Evolutionary conservation across 2,797 vertebrate genomes (phyloP).

Genomic region (Pterois miles): DNA sequence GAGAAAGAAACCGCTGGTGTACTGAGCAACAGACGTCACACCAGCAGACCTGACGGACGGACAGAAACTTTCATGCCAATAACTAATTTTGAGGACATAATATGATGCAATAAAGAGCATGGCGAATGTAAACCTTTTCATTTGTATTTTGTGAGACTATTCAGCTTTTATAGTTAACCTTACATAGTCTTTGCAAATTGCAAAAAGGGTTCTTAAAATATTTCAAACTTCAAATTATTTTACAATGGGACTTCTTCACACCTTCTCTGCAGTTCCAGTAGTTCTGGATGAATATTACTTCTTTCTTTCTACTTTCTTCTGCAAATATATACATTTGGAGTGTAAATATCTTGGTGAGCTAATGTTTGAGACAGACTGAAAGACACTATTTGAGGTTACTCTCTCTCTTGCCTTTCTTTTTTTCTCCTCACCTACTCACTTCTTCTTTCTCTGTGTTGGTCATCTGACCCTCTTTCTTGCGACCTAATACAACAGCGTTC

Average conservation of each 20-base stretch:
- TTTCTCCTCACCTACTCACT: background rate
- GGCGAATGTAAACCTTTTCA: background rate
- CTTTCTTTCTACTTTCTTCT: background rate
- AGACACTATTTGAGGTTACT: background rate
- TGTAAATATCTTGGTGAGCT: conserved; percentile 6
- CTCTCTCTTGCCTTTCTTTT: background rate
- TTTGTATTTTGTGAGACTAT: background rate
- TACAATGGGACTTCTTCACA: background rate
- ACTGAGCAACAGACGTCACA: no score
- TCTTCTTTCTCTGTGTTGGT: background rate
- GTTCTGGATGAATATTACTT: background rate
- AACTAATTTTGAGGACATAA: background rate
- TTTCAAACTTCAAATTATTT: background rate
- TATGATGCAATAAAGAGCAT: background rate
- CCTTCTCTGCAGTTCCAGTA: background rate
- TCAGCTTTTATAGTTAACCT: background rate
- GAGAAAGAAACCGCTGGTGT: no score
- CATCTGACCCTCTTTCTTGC: conserved; percentile 7
- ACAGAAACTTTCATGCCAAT: background rate
- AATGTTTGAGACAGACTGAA: conserved; percentile 5
- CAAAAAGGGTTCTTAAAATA: background rate
- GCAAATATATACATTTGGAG: conserved; percentile 6
- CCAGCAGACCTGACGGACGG: no score
- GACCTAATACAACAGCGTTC: background rate
- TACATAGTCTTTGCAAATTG: background rate